Percentiles rank a stretch among this genome's conserved stretches.
phyloP scores from a whole-genome alignment of 2,797 vertebrate species.

The Pterois miles region DNA sequence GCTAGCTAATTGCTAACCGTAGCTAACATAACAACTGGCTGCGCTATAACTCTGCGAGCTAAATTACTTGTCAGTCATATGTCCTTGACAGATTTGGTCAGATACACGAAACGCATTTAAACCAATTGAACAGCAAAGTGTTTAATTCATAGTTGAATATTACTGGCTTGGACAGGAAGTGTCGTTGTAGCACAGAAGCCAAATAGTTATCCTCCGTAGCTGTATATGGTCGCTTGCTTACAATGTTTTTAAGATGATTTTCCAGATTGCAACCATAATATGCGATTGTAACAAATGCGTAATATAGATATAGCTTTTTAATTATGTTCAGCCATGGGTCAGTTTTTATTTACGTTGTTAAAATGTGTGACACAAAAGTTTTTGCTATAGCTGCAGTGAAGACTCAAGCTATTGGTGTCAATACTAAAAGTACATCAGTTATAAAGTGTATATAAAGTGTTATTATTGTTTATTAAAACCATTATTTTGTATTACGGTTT shows the following conservation, averaged over 20 bases:
- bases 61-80: neutral
- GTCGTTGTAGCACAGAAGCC: constrained; percentile 10
- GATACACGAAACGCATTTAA: neutral
- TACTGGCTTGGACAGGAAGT: neutral
- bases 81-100: rapidly evolving
- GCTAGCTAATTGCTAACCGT: constrained; percentile 46
- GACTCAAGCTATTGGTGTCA: neutral
- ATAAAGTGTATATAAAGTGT: neutral
- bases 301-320: neutral
- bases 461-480: neutral
- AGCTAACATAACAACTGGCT: neutral
- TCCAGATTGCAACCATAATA: neutral
- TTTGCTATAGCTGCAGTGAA: neutral
- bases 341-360: neutral
- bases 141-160: neutral
- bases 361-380: neutral
- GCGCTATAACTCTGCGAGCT: neutral
- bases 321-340: too few relatives aligned
- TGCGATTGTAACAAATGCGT: neutral
- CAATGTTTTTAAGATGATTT: neutral
- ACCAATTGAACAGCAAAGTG: rapidly evolving
- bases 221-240: rapidly evolving
- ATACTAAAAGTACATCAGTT: neutral
- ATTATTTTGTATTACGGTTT: neutral
- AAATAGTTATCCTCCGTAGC: neutral